phyloP scores from a whole-genome alignment of 1,140 invertebrate species.

The Macrobrachium rosenbergii region DNA sequence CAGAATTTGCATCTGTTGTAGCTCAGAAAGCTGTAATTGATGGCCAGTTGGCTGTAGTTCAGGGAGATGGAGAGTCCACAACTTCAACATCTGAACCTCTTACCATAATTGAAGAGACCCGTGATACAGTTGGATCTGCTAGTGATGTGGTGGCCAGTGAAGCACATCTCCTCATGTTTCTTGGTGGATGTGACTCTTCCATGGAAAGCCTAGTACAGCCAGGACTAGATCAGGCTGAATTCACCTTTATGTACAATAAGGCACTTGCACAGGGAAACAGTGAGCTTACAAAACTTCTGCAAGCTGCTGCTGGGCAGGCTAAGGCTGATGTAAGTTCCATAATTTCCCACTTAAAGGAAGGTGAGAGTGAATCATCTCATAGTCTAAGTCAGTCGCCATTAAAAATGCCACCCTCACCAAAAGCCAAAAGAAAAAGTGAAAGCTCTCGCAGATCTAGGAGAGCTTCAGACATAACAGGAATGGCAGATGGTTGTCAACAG shows the following conservation, averaged over 20 bases:
- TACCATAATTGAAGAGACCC: constrained; percentile 62
- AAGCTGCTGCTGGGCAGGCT: constrained; percentile 28
- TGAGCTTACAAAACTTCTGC: constrained; percentile 41
- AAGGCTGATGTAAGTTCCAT: neutral
- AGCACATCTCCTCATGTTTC: constrained; percentile 65
- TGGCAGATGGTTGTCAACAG: constrained; percentile 72
- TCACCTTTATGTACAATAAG: constrained; percentile 64
- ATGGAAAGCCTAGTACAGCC: constrained; percentile 63
- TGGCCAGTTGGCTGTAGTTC: constrained; percentile 72
- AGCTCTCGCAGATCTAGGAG: constrained; percentile 44
- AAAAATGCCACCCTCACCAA: constrained; percentile 61
- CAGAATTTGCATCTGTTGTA: constrained; percentile 81
- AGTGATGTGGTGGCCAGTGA: constrained; percentile 65
- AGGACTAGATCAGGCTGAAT: constrained; percentile 65
- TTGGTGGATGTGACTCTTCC: constrained; percentile 64
- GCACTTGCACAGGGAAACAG: constrained; percentile 23
- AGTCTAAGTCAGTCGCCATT: constrained; percentile 41
- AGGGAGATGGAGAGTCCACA: constrained; percentile 64
- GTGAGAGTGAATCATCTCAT: constrained; percentile 28
- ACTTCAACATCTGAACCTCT: constrained; percentile 49
- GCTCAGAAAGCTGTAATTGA: constrained; percentile 84
- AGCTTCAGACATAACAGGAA: constrained; percentile 65
- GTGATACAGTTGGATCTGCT: constrained; percentile 60
- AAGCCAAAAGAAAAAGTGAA: constrained; percentile 49
- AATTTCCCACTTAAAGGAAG: constrained; percentile 28